Conservation (phyloP, 2,797 vertebrate genomes). For the Aselliscus stoliczkanus region DNA sequence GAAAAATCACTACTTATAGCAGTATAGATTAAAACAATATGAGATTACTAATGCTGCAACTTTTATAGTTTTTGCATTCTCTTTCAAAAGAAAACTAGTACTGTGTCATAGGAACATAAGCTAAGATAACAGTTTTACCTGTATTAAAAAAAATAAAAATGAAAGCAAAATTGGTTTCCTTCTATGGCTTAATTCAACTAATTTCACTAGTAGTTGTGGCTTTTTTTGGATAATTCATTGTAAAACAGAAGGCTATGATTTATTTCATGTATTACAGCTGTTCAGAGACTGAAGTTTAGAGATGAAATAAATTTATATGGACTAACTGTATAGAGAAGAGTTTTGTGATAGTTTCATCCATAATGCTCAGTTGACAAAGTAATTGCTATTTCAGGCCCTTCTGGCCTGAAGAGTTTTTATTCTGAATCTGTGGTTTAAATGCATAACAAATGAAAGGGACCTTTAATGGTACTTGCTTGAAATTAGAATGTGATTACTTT, state of each 20-base stretch:
- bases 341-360: constrained; percentile 11
- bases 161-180: neutral
- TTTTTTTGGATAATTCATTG: neutral
- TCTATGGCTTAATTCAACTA: neutral
- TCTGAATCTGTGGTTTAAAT: constrained; percentile 61
- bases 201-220: neutral
- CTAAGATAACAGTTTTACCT: neutral
- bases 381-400: constrained; percentile 49
- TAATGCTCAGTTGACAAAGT: constrained; percentile 34
- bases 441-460: constrained; percentile 44
- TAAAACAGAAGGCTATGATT: neutral
- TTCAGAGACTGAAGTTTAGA: constrained; percentile 10
- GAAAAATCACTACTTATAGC: neutral
- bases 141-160: neutral
- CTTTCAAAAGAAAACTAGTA: neutral
- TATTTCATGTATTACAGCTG: neutral
- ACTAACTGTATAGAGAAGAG: neutral
- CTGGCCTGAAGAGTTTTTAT: constrained; percentile 49
- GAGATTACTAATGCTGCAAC: neutral
- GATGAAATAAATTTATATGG: neutral
- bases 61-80: neutral
- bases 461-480: constrained; percentile 49
- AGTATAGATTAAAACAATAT: neutral
- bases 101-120: neutral
- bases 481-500: constrained; percentile 61